Evolutionary conservation across 2,797 vertebrate species (phyloP), one percentile per base, ranked within the genome.

Genomic region (Nothura maculosa): DNA sequence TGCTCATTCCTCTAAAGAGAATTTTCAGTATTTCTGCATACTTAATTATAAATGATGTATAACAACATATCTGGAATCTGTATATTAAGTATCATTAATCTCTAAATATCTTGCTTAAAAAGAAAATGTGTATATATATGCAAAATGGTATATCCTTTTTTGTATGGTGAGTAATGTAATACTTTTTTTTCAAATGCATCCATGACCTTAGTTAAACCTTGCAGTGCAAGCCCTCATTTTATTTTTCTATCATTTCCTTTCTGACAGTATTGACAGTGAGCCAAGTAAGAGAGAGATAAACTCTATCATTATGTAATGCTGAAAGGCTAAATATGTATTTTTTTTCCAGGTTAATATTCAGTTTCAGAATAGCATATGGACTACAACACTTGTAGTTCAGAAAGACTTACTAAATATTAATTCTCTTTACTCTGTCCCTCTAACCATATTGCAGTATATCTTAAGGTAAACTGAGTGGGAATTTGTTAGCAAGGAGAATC

Each of bases 181-280:
- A 81, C 12, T 17, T 76, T 69, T 69, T 57, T 94, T 78, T 91
- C 55, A 90, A 88, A 93, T 60, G 38, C 34, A 86, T 63, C 60
- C 45, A 28, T 66, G 68, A 90, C 92, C 86, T 86, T 57, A 77
- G 36, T 63, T 85, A 95, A 95, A 95, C 76, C 47, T 79, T 73
- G 69, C 16, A 79, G 60, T 82, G 48, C 52, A 95, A 4, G 7
- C 28, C 40, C 32, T 76, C 43, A 45, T 73, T 77, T 69, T 89
- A 63, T 72, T 84, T 55, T 82, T 82, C 67, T 34, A 60, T 87
- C 1, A 1, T 87, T 95, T 94, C 68, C 74, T 81, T 90, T 91
- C 83, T 63, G 36, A 54, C 45, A 80, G 57, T 61, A 48, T 58
- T 92, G 60, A 52, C 63, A 66, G 43, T 13, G 47, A 92, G 74